Evolutionary conservation across 2,113 vertebrate genomes (phyloP).

Genomic region (Cyprinodon variegatus): DNA sequence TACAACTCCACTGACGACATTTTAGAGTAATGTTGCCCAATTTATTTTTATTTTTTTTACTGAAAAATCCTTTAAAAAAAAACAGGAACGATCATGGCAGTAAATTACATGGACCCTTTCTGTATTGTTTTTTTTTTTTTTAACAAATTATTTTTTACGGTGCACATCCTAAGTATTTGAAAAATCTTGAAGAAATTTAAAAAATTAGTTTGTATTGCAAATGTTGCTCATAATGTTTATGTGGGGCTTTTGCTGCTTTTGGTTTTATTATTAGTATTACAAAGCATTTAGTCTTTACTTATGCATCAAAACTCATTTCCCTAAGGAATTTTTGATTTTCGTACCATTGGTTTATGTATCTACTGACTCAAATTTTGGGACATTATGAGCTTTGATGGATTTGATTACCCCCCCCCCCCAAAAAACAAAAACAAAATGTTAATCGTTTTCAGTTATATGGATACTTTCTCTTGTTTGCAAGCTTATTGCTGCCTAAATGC

Average conservation of each 20-base stretch:
- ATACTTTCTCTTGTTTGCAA: not conserved
- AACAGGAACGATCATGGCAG: too few relatives aligned
- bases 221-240: not conserved
- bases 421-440: not conserved
- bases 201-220: not conserved
- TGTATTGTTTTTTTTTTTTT: too few relatives aligned
- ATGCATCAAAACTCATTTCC: not conserved
- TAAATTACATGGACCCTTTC: too few relatives aligned
- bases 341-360: not conserved
- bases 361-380: not conserved
- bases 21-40: too few relatives aligned
- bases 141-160: too few relatives aligned
- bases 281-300: not conserved
- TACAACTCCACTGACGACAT: too few relatives aligned
- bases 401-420: not conserved
- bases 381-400: not conserved
- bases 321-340: not conserved
- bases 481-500: not conserved
- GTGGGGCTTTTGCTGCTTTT: not conserved
- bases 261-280: not conserved
- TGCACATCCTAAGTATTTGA: not conserved
- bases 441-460: not conserved
- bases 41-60: too few relatives aligned
- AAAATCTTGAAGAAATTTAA: not conserved
- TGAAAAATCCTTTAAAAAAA: too few relatives aligned